These are phyloP conservation scores for Gymnocheta viridis DNA, from an alignment of 2,888 invertebrate species.

Conservation along the genomic window DNA sequence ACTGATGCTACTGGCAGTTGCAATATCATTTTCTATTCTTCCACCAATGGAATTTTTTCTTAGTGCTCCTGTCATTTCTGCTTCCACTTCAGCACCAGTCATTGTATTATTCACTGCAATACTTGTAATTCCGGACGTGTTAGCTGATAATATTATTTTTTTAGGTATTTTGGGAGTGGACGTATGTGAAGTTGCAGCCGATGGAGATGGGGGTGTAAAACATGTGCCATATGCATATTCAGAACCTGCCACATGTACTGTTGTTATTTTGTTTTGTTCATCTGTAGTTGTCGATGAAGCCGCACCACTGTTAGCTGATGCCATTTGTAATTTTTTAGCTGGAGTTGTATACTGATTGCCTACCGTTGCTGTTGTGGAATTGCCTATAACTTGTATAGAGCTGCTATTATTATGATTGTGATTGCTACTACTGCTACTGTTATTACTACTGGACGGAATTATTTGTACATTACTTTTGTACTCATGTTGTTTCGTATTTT, in stretches of 20 bases:
- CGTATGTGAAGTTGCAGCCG: conserved; percentile 66
- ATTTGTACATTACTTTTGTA: conserved; percentile 82
- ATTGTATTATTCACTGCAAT: conserved; percentile 78
- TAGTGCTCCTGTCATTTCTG: conserved; percentile 54
- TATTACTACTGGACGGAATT: conserved; percentile 81
- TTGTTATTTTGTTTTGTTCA: conserved; percentile 77
- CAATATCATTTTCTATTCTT: conserved; percentile 44
- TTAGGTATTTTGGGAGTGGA: conserved; percentile 78
- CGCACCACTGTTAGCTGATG: conserved; percentile 36
- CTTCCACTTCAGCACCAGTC: conserved; percentile 53
- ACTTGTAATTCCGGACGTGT: conserved; percentile 80
- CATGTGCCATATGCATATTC: conserved; percentile 73
- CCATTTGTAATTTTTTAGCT: conserved; percentile 73
- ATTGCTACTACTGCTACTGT: conserved; percentile 70
- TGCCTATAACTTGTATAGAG: conserved; percentile 78
- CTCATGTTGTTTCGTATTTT: conserved; percentile 73
- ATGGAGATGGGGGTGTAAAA: conserved; percentile 62
- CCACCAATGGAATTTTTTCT: conserved; percentile 42
- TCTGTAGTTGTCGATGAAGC: conserved; percentile 59
- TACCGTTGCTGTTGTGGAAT: conserved; percentile 70
- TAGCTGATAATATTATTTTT: conserved; percentile 80
- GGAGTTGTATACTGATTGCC: conserved; percentile 79
- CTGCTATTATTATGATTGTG: conserved; percentile 70
- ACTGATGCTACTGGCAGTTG: not conserved
- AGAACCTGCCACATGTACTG: conserved; percentile 77